Percentiles rank a stretch among this genome's conserved stretches.
Conservation (phyloP, 1,140 invertebrate genomes). For the Solen grandis region DNA sequence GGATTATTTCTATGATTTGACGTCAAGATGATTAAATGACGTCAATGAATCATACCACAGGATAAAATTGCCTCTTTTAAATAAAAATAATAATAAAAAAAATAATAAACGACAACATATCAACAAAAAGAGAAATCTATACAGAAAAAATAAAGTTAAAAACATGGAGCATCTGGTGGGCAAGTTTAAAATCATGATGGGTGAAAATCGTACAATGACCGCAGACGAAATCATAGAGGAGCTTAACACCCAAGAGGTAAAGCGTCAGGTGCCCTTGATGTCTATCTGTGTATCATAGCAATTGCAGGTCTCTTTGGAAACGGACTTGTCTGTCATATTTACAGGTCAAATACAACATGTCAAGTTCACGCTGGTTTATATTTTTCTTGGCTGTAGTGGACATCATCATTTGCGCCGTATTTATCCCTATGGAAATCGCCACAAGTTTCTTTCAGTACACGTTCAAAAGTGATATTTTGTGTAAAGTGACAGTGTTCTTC, state of each 20-base stretch:
- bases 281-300: slow-evolving; percentile 38
- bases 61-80: too few relatives aligned
- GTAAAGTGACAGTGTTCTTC: slow-evolving; percentile 27
- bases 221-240: slow-evolving; percentile 12
- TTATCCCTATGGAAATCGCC: slow-evolving; percentile 37
- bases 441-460: slow-evolving; percentile 31
- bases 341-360: slow-evolving; percentile 41
- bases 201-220: not conserved
- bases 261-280: slow-evolving; percentile 14
- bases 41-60: too few relatives aligned
- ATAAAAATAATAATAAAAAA: too few relatives aligned
- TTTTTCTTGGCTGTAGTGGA: slow-evolving; percentile 47
- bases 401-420: slow-evolving; percentile 22
- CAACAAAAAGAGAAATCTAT: too few relatives aligned
- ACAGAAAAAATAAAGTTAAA: too few relatives aligned
- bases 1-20: too few relatives aligned
- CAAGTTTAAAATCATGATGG: too few relatives aligned
- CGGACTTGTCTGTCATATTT: slow-evolving; percentile 55
- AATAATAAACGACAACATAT: too few relatives aligned
- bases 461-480: slow-evolving; percentile 6
- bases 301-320: slow-evolving; percentile 43
- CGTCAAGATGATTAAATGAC: too few relatives aligned
- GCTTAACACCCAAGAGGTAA: slow-evolving; percentile 35
- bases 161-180: too few relatives aligned
- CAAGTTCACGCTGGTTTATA: slow-evolving; percentile 42